These are phyloP conservation scores for Turnix velox DNA, from an alignment of 2,113 vertebrate species.

Conservation along the genomic window DNA sequence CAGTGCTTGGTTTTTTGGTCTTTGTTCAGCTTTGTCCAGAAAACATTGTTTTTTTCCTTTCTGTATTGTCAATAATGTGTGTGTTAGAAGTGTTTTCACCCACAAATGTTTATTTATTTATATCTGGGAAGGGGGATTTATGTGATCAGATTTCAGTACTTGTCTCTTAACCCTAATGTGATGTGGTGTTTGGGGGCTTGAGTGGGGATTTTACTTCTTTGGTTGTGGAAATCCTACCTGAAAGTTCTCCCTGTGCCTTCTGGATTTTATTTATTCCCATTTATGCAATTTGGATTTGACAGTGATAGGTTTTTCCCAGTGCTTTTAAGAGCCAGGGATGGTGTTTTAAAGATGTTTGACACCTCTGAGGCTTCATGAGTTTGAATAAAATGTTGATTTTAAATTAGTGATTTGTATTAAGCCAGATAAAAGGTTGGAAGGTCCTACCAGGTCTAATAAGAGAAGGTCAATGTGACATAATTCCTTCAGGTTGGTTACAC, in stretches of 20 bases:
- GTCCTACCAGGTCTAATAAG: background rate
- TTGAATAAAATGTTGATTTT: background rate
- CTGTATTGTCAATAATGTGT: background rate
- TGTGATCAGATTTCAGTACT: background rate
- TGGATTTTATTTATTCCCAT: background rate
- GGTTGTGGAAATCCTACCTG: background rate
- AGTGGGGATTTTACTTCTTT: background rate
- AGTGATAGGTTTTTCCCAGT: no score
- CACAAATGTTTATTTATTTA: background rate
- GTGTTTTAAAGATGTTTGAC: background rate
- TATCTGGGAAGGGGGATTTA: background rate
- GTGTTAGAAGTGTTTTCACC: background rate
- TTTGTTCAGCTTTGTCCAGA: background rate
- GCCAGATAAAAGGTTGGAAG: background rate
- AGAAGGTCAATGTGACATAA: rapidly evolving
- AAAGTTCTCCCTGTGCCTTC: background rate
- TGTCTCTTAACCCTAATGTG: background rate
- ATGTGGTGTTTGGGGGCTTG: background rate
- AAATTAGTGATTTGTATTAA: background rate
- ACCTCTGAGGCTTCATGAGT: background rate
- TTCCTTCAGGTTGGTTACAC: background rate
- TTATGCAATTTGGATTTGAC: background rate
- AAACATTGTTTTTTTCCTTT: background rate
- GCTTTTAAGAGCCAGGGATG: background rate
- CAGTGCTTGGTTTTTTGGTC: background rate